Evolutionary conservation across 2,888 invertebrate genomes (phyloP), one percentile per base, ranked within the genome.

Genomic region (Tholera decimalis): DNA sequence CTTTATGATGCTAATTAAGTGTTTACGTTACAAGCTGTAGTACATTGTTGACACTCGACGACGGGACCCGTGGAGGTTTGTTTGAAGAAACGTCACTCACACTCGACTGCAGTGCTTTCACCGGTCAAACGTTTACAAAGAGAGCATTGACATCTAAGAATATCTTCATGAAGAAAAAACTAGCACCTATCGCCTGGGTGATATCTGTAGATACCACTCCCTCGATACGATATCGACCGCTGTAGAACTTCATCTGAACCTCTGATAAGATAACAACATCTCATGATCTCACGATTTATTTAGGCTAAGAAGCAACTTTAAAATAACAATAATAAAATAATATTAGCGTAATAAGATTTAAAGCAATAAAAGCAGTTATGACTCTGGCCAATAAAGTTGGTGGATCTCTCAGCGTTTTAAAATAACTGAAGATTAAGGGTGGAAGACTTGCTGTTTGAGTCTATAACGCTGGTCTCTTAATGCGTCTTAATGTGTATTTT

Each of bases 401-500:
- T 88, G 88, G 89, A 93, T 91, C 90, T 89, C 87, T 87, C 78
- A 84, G 87, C 86, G 91, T 91, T 92, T 93, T 91, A 93, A 94
- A 94, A 94, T 93, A 94, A 90, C 93, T 85, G 85, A 88, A 94
- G 94, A 94, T 94, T 94, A 93, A 90, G 93, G 91, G 89, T 92
- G 89, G 76, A 90, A 92, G 90, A 89, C 89, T 91, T 89, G 89
- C 86, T 85, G 85, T 85, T 83, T 84, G 89, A 86, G 88, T 89
- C 90, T 88, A 89, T 87, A 89, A 86, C 89, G 86, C 82, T 81
- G 85, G 87, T 88, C 87, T 91, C 89, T 92, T 94, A 94, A 95
- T 95, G 95, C 94, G 89, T 90, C 93, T 94, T 95, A 95, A 95
- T 95, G 95, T 92, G 93, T 88, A 94, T 95, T 95, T 95, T 95